These are phyloP conservation scores for Nomada lathburiana DNA, from an alignment of 2,888 invertebrate species.

Conservation along the genomic window DNA sequence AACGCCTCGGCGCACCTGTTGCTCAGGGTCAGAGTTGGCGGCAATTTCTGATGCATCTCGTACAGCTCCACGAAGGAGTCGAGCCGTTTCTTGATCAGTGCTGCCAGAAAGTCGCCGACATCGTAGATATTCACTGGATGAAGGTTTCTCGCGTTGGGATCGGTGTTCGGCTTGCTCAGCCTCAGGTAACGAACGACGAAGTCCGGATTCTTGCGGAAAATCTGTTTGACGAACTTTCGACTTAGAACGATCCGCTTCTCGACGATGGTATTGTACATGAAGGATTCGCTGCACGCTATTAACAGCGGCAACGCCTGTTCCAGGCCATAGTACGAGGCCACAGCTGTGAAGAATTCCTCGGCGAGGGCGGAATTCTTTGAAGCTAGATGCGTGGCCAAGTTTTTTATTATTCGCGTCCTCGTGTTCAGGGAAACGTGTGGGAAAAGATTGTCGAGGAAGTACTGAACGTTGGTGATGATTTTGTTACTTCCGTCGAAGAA, in stretches of 20 bases:
- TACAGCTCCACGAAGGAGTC: slow-evolving; percentile 70
- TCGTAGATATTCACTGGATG: slow-evolving; percentile 36
- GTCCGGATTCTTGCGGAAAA: slow-evolving; percentile 72
- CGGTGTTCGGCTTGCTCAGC: slow-evolving; percentile 44
- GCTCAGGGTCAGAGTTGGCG: slow-evolving; percentile 62
- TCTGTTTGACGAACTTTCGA: slow-evolving; percentile 36
- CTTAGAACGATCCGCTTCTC: slow-evolving; percentile 60
- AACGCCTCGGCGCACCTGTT: slow-evolving; percentile 69
- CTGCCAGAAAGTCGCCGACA: slow-evolving; percentile 65
- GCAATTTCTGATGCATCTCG: slow-evolving; percentile 42
- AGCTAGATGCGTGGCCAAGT: slow-evolving; percentile 66
- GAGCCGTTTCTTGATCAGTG: slow-evolving; percentile 72
- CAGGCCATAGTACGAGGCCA: slow-evolving; percentile 67
- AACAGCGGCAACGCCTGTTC: slow-evolving; percentile 74
- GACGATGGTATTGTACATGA: slow-evolving; percentile 61
- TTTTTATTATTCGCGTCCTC: slow-evolving; percentile 73
- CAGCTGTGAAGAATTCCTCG: slow-evolving; percentile 72
- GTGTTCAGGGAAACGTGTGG: slow-evolving; percentile 74
- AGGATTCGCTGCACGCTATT: slow-evolving; percentile 73
- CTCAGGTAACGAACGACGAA: slow-evolving; percentile 76
- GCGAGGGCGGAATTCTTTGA: slow-evolving; percentile 64
- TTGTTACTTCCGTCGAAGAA: slow-evolving; percentile 75
- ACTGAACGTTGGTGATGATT: slow-evolving; percentile 68
- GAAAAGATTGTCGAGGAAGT: slow-evolving; percentile 74
- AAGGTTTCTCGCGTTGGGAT: neutral